These are phyloP conservation scores for Smutsia temminckii DNA, from an alignment of 2,797 vertebrate species.

Conservation along the genomic window DNA sequence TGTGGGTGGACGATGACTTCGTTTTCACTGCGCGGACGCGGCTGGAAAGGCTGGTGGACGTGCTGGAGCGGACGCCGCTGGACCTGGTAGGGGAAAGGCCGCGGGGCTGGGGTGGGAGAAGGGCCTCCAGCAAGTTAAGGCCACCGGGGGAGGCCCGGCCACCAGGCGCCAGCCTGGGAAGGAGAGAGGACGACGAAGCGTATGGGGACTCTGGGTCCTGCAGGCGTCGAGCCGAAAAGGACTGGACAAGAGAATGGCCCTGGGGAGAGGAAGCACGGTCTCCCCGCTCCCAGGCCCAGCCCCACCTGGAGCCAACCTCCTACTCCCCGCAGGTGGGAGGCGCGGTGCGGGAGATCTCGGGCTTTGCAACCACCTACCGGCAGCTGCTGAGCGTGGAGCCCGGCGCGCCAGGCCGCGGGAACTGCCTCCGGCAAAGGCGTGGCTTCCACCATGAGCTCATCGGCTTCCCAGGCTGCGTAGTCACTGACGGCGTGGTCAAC, in stretches of 20 bases:
- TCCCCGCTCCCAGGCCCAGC: accelerated
- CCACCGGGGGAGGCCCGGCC: background rate
- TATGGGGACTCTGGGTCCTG: background rate
- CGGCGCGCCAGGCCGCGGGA: constrained; percentile 87
- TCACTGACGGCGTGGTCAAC: constrained; percentile 93
- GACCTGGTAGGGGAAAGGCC: constrained; percentile 89
- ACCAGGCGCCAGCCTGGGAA: background rate
- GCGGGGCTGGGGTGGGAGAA: background rate
- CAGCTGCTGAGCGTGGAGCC: constrained; percentile 90
- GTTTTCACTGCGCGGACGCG: constrained; percentile 92
- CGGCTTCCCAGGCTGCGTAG: constrained; percentile 92
- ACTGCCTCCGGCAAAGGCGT: constrained; percentile 88
- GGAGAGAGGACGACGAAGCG: background rate
- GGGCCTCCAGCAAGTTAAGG: background rate
- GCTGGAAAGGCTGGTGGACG: constrained; percentile 93
- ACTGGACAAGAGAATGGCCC: background rate
- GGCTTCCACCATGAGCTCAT: constrained; percentile 90
- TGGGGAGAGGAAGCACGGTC: background rate
- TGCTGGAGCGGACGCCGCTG: constrained; percentile 92
- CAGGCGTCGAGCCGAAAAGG: background rate
- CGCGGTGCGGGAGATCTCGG: constrained; percentile 92
- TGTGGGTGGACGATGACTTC: constrained; percentile 97
- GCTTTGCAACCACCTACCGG: constrained; percentile 90
- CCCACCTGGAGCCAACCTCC: background rate
- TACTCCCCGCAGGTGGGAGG: constrained; percentile 90